Evolutionary conservation across 2,797 vertebrate species (phyloP).

Genomic region (Sebastes taczanowskii): DNA sequence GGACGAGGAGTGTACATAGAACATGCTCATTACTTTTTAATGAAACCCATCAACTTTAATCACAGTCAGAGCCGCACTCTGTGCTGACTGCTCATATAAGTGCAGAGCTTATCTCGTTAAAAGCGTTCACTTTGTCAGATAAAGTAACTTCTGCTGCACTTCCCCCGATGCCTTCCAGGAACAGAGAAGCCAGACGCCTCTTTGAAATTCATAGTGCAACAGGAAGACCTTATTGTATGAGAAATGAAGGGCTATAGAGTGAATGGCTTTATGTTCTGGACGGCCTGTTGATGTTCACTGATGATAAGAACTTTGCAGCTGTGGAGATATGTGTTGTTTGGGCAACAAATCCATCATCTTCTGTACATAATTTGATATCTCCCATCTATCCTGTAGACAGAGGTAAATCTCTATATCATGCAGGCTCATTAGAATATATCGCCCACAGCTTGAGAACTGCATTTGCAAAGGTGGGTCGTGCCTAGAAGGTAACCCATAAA

Average conservation of each 20-base stretch:
- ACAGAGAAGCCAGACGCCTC: background rate
- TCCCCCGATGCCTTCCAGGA: background rate
- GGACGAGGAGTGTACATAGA: slow-evolving; percentile 8
- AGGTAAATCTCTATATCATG: background rate
- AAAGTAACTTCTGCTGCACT: slow-evolving; percentile 21
- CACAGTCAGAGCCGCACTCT: slow-evolving; percentile 2
- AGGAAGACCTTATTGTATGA: background rate
- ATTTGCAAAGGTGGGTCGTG: background rate
- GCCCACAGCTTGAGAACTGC: background rate
- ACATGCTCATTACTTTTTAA: slow-evolving; percentile 51
- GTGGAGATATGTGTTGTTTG: background rate
- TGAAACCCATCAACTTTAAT: slow-evolving; percentile 50
- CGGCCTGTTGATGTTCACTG: background rate
- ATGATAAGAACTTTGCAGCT: background rate
- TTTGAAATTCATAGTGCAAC: background rate
- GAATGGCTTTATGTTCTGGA: background rate
- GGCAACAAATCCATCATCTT: background rate
- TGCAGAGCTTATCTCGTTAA: slow-evolving; percentile 3
- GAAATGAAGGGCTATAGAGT: background rate
- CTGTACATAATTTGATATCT: background rate
- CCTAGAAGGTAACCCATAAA: no score
- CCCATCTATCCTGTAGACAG: no score
- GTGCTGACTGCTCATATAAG: background rate
- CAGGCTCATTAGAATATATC: background rate
- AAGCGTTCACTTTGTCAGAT: slow-evolving; percentile 17